Base-by-base conservation (phyloP, 2,888 invertebrate genomes). In the Byasa hedistus region DNA sequence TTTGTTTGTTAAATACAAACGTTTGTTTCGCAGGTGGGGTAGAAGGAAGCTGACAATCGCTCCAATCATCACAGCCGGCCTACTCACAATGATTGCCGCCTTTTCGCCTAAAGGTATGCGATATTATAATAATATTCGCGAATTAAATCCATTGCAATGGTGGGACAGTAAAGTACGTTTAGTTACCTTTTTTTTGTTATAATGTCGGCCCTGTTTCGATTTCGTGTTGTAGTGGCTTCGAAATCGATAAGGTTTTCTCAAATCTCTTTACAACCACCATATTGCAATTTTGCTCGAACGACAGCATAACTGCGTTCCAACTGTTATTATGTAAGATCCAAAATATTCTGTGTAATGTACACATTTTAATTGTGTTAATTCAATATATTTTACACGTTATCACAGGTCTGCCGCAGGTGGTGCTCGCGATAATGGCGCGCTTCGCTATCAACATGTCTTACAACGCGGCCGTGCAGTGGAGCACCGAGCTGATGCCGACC, bases 361-460 rank as follows among this genome's bases (percentile, higher is more conserved):
- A 32, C 32, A 32, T 32, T 10, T 7, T 27, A 7, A 32, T 32
- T 7, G 10, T 32, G 32, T 32, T 32, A 10, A 32, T 8, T 32
- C 32, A 32, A 32, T 32, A 3, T 32, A 10, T 32, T 1, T 32
- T 17, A 17, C 1, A 55, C 2, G 3, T 55, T 12, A 15, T 3
- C 1, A 1, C 77, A 89, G 89, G 89, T 21, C 69, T 85, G 0
- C 84, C 83, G 3, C 87, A 85, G 71, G 88, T 89, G 19, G 69
- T 81, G 0, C 73, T 91, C 65, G 88, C 89, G 5, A 87, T 89
- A 69, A 80, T 86, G 77, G 85, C 91, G 17, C 82, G 91, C 51
- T 91, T 91, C 78, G 83, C 79, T 77, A 85, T 89, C 75, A 91
- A 91, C 81, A 91, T 91, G 91, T 76, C 89, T 61, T 91, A 86